Evolutionary conservation across 2,888 invertebrate genomes (phyloP), one percentile per base, ranked within the genome.

Genomic region (Caenorhabditis macrosperma): DNA sequence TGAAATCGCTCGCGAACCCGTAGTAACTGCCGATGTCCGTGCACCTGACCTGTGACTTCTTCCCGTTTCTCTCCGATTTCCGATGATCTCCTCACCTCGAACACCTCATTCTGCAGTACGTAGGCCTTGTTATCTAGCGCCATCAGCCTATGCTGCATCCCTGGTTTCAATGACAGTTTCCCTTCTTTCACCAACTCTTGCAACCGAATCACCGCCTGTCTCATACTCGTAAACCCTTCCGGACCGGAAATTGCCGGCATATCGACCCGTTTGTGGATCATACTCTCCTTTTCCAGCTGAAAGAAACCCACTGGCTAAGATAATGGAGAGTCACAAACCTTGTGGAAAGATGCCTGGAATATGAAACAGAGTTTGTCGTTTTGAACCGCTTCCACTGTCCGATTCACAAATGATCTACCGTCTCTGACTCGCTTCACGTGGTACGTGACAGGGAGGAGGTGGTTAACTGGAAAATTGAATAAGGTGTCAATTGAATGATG

Each of bases 341-440:
- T 80, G 38, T 88, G 88, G 72, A 88, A 88, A 12, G 88, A 88
- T 6, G 83, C 75, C 71, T 89, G 88, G n/a, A 86, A 69, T 5
- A 90, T 89, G 81, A 91, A 91, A 17, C 91, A 91, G 20, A 90
- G 84, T 48, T 89, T 83, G 0, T 91, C 91, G 30, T 91, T 88
- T 82, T 92, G 92, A 20, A 90, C 87, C 0, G 91, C 92, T 79
- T 91, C 91, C 15, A 92, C 91, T n/a, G 75, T 75, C 38, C 86
- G 52, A 3, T 78, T 82, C 41, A 68, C 74, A 59, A 85, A 86
- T 20, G 84, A 83, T n/a, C 86, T 85, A 0, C 92, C 92, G 85
- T 92, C 91, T 15, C 92, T 84, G 0, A 90, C 87, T n/a, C 91
- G 85, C 20, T 91, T 91, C 35, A 92, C 91, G 55, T 89, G 87